Base-by-base conservation (phyloP, 2,797 vertebrate species). In the Anguilla megastoma region DNA sequence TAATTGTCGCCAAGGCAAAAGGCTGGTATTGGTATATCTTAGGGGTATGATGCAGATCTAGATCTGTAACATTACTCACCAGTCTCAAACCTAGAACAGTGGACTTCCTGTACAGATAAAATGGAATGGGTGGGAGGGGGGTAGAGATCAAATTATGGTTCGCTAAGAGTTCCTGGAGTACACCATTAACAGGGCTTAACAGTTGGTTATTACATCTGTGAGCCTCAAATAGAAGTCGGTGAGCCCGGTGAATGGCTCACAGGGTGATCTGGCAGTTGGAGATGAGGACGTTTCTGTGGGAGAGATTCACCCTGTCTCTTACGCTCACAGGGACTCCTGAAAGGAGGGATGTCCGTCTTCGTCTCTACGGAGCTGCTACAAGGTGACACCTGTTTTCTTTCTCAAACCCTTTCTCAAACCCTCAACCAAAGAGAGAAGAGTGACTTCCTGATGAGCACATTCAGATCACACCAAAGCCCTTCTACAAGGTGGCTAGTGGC, bases 301-400 rank as follows among this genome's bases (percentile, higher is more conserved):
- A 54, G 54, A 85, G 48, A 36, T 33, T 27, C 1, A 8, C 48
- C 45, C n/a, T 5, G 54, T 60, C 52, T 12, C 30, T n/a, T 6
- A 27, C 0, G 2, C 54, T 30, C 33, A 85, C 0, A 41, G 10
- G 18, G 56, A 63, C 16, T 60, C 76, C 83, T 84, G 30, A 36
- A 58, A 36, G 50, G 50, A 85, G 52, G n/a, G 54, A 85, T 85
- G 84, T 85, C 33, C 9, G 8, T 21, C 54, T 58, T 45, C 30
- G 52, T 58, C 54, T 16, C 54, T 7, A 50, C 0, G 21, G 50
- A 48, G n/a, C 30, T 27, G 24, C 16, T 33, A 85, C 58, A 63
- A 85, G 41, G 36, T 60, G 58, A 58, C 56, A 45, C 56, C 24
- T 63, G 36, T 85, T 85, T 85, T 66, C 18, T 85, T 85, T 85